Evolutionary conservation across 1,140 invertebrate genomes (phyloP), one percentile per base, ranked within the genome.

Genomic region (Palaemon carinicauda): DNA sequence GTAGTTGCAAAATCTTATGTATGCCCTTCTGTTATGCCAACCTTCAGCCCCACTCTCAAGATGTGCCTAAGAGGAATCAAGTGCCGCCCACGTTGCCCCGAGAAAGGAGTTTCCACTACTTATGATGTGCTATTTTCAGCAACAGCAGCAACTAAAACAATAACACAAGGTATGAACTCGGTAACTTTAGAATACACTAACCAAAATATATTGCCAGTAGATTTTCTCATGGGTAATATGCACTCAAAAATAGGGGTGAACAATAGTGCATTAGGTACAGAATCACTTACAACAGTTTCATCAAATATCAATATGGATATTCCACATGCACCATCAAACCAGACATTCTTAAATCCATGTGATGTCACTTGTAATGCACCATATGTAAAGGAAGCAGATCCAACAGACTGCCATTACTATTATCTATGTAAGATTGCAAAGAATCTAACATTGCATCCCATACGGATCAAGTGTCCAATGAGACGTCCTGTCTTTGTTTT

Each of bases 31-130:
- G 27, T n/a, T 7, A 69, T 85, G 75, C 82, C 82, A 14, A 54
- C 79, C 21, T 85, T 85, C 75, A 85, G 82, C 53, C 82, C 54
- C 21, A 24, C 10, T 7, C 82, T 85, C 15, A 74, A 78, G 60
- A 56, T 85, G 31, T 85, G 82, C 29, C n/a, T 85, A 33, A 51
- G 51, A 19, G 82, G 82, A 17, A 69, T 79, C 19, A 85, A 85
- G 51, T 85, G 82, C 31, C 52, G 31, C 2, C 33, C 33, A 3
- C 71, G 82, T 71, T 21, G 54, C 17, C n/a, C 17, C 7, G 15
- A 60, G 17, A 29, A 65, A 21, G n/a, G 1, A 14, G n/a, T n/a
- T 60, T 7, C 3, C 27, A 54, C 24, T 24, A n/a, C 17, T 27
- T 21, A 21, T 2, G 54, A 14, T 27, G 15, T 24, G 21, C 21